Evolutionary conservation across 2,888 invertebrate species (phyloP).

Genomic region (Eucera pruinosa): DNA sequence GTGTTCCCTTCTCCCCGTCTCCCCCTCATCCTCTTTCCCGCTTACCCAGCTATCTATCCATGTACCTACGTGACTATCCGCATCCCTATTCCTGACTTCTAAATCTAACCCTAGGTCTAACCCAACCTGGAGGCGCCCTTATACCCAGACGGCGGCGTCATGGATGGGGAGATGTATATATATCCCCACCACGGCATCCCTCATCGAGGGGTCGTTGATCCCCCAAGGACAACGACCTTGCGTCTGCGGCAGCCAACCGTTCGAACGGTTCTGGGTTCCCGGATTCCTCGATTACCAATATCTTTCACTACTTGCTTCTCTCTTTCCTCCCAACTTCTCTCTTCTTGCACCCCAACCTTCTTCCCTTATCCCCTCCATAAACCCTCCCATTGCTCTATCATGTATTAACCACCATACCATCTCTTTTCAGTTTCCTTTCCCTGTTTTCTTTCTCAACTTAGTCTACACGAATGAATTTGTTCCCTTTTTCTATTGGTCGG

Average conservation of each 20-base stretch:
- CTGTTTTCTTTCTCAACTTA: neutral
- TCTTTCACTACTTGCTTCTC: conserved; percentile 70
- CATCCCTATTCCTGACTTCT: conserved; percentile 71
- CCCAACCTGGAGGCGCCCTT: conserved; percentile 74
- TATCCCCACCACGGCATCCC: conserved; percentile 75
- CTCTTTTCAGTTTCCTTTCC: conserved; percentile 61
- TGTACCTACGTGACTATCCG: conserved; percentile 62
- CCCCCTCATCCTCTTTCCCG: neutral
- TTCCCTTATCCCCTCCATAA: conserved; percentile 28
- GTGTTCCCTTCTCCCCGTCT: conserved; percentile 17
- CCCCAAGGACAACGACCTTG: conserved; percentile 85
- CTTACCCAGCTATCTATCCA: conserved; percentile 52
- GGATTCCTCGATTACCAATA: conserved; percentile 83
- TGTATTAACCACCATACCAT: neutral
- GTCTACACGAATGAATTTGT: neutral
- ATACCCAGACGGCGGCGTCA: conserved; percentile 73
- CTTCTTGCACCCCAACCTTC: conserved; percentile 57
- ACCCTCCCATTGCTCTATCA: conserved; percentile 6
- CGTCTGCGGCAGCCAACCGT: conserved; percentile 80
- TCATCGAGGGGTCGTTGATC: conserved; percentile 84
- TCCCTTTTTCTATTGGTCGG: conserved; percentile 18
- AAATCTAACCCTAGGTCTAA: conserved; percentile 73
- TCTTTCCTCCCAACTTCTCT: conserved; percentile 28
- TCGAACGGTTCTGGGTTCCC: conserved; percentile 82
- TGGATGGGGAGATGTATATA: conserved; percentile 75